A percentile compares a stretch with the other conserved stretches of the same genome.
phyloP scores from a whole-genome alignment of 1,140 invertebrate species.

The Philaenus spumarius region DNA sequence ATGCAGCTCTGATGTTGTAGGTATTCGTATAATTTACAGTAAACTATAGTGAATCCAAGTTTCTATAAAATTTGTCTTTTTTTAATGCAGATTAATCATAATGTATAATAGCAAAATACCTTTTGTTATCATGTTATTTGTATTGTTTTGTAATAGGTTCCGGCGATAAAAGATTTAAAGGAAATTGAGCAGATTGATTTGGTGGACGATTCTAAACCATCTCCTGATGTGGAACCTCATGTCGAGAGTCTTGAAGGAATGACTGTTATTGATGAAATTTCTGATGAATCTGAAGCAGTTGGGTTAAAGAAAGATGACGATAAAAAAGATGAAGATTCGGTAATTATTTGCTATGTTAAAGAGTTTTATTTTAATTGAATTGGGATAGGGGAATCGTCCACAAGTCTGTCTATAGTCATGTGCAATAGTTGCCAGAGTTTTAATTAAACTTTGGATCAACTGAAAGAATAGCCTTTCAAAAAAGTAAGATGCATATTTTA shows the following conservation, averaged over 20 bases:
- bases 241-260: slow-evolving; percentile 11
- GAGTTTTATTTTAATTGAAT: neutral
- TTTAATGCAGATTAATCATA: too few relatives aligned
- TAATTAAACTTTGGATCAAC: too few relatives aligned
- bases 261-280: slow-evolving; percentile 26
- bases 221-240: slow-evolving; percentile 1
- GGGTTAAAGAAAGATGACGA: slow-evolving; percentile 31
- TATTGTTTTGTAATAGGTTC: neutral
- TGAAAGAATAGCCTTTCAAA: too few relatives aligned
- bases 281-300: slow-evolving; percentile 28
- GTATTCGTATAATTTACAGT: too few relatives aligned
- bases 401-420: too few relatives aligned
- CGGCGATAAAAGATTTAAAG: neutral
- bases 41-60: too few relatives aligned
- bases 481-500: neutral
- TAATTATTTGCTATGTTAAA: neutral
- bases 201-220: slow-evolving; percentile 12
- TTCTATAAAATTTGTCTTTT: too few relatives aligned
- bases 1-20: too few relatives aligned
- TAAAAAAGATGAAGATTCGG: slow-evolving; percentile 26
- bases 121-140: too few relatives aligned
- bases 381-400: neutral
- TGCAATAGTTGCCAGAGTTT: too few relatives aligned
- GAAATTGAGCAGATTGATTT: neutral
- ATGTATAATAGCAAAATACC: too few relatives aligned